Percentiles rank a stretch among this genome's conserved stretches.
Evolutionary conservation across 2,113 vertebrate species (phyloP).

Genomic region (Mormyrus iriodes): DNA sequence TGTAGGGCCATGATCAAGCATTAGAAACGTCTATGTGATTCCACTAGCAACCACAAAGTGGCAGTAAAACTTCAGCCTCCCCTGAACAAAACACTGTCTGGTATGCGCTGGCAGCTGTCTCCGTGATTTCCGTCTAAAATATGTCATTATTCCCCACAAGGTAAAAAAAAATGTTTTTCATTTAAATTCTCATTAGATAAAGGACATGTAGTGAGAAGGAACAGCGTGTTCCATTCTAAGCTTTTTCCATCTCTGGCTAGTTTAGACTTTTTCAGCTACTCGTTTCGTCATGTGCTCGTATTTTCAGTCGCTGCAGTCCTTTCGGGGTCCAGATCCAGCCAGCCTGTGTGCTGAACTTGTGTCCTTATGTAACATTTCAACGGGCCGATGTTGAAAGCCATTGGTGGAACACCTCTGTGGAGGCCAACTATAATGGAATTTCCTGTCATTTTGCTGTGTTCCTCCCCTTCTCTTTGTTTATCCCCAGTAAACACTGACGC

Average conservation of each 20-base stretch:
- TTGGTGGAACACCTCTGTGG: conserved; percentile 25
- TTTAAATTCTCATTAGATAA: neutral
- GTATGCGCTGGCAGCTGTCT: neutral
- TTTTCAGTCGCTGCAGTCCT: neutral
- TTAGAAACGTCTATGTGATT: neutral
- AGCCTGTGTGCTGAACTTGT: neutral
- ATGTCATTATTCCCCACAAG: too few species aligned
- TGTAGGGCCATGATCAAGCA: neutral
- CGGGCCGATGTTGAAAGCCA: conserved; percentile 34
- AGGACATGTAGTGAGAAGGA: neutral
- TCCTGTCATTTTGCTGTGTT: conserved; percentile 56
- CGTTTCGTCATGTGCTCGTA: neutral
- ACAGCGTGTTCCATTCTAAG: neutral
- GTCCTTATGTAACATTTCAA: conserved; percentile 35
- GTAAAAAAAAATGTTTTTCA: neutral
- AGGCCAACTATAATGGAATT: conserved; percentile 52
- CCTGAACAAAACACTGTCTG: neutral
- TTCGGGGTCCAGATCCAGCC: neutral
- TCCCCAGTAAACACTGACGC: conserved; percentile 35
- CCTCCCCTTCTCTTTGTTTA: conserved; percentile 32
- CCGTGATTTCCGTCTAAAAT: neutral
- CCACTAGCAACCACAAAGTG: conserved; percentile 26
- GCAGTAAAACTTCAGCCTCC: neutral
- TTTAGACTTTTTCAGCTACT: neutral
- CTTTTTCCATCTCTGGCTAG: neutral